phyloP scores from a whole-genome alignment of 2,113 vertebrate genomes.

The Maccullochella peelii region DNA sequence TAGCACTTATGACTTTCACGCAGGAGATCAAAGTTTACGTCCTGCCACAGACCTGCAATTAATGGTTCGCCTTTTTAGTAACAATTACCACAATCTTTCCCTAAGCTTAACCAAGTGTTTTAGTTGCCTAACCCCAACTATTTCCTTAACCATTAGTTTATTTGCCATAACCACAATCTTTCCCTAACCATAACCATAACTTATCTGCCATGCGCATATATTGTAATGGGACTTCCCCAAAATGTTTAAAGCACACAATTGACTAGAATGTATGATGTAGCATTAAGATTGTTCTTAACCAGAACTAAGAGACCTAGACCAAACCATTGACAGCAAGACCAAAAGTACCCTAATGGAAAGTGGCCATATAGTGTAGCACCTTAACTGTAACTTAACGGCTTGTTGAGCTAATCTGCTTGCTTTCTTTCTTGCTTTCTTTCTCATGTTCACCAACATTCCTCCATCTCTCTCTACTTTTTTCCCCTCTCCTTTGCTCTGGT shows the following conservation, averaged over 20 bases:
- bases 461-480: too few relatives aligned
- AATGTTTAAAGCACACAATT: neutral
- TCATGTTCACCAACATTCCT: neutral
- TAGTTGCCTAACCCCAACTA: neutral
- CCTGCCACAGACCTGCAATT: neutral
- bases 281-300: neutral
- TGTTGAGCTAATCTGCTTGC: neutral
- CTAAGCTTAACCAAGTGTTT: neutral
- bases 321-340: neutral
- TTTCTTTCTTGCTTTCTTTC: neutral
- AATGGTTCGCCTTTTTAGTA: neutral
- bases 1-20: too few relatives aligned
- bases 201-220: too few relatives aligned
- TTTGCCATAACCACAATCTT: neutral
- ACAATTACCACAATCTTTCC: neutral
- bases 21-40: neutral
- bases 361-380: neutral
- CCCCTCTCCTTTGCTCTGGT: neutral
- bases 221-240: neutral
- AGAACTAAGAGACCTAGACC: neutral
- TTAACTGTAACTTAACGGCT: neutral
- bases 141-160: neutral
- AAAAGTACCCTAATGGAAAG: neutral
- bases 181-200: neutral
- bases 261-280: neutral